phyloP scores from a whole-genome alignment of 2,797 vertebrate species.

The Anguilla obscura region DNA sequence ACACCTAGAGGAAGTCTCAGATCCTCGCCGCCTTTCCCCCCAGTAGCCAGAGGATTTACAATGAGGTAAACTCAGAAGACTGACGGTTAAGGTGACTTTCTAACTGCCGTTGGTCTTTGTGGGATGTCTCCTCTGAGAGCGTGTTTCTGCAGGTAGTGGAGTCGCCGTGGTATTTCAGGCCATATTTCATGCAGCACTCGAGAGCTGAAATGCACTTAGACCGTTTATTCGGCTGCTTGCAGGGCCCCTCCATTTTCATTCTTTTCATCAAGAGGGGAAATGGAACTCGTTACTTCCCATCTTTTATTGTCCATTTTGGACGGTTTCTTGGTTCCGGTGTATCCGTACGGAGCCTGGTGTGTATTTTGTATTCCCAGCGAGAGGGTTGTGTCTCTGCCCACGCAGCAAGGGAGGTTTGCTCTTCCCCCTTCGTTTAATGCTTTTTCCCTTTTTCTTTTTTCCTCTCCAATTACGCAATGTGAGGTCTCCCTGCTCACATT shows the following conservation, averaged over 20 bases:
- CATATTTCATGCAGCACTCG: not conserved
- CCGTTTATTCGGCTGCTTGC: not conserved
- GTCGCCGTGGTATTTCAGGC: not conserved
- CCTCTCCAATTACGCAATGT: too few species aligned
- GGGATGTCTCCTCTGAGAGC: not conserved
- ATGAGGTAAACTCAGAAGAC: not conserved
- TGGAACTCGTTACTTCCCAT: not conserved
- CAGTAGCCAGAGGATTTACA: not conserved
- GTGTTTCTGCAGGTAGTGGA: not conserved
- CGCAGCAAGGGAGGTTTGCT: not conserved
- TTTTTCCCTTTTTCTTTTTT: too few species aligned
- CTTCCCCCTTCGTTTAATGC: not conserved
- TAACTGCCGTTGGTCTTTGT: not conserved
- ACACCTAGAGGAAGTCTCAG: not conserved
- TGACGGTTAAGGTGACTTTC: not conserved
- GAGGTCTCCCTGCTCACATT: too few species aligned
- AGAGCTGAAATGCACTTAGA: not conserved
- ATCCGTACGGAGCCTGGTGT: not conserved
- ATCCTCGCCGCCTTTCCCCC: not conserved
- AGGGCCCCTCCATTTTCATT: not conserved
- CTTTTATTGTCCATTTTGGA: not conserved
- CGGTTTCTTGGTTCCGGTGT: not conserved
- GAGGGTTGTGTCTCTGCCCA: not conserved
- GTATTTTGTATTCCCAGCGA: not conserved
- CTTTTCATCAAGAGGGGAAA: not conserved